Conservation (phyloP, 2,113 vertebrate genomes). For the Pipa parva region DNA sequence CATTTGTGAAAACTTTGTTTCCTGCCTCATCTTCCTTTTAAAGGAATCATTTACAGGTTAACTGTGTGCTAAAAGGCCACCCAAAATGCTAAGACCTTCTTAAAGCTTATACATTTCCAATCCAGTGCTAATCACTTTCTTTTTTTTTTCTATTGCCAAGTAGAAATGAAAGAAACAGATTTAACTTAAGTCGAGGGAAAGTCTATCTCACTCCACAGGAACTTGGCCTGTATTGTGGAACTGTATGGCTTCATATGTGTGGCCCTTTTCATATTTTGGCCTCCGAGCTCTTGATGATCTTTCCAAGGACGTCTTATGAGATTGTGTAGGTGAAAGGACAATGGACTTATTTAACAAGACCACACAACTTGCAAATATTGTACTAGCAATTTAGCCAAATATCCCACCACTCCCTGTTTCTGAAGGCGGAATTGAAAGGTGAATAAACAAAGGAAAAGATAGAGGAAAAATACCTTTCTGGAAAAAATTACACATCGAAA, state of each 20-base stretch:
- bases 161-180: slow-evolving; percentile 22
- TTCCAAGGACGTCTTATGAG: slow-evolving; percentile 53
- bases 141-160: slow-evolving; percentile 21
- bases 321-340: slow-evolving; percentile 56
- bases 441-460: slow-evolving; percentile 56
- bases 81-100: slow-evolving; percentile 37
- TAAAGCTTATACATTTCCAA: slow-evolving; percentile 20
- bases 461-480: slow-evolving; percentile 54
- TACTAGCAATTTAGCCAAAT: slow-evolving; percentile 38
- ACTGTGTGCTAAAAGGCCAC: slow-evolving; percentile 31
- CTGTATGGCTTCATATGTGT: slow-evolving; percentile 59
- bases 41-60: slow-evolving; percentile 8
- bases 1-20: neutral
- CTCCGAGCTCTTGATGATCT: slow-evolving; percentile 60
- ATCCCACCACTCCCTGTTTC: slow-evolving; percentile 44
- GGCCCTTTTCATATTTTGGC: slow-evolving; percentile 64
- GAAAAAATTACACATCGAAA: slow-evolving; percentile 58
- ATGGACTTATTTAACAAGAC: slow-evolving; percentile 48
- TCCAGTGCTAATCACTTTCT: slow-evolving; percentile 21
- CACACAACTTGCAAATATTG: slow-evolving; percentile 57
- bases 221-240: slow-evolving; percentile 65
- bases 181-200: slow-evolving; percentile 33
- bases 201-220: slow-evolving; percentile 49
- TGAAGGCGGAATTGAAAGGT: slow-evolving; percentile 45
- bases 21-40: neutral